Evolutionary conservation across 30 jellyfish, hydroid and myxozoan genomes (phyloP).

Genomic region (Aurelia sp.): DNA sequence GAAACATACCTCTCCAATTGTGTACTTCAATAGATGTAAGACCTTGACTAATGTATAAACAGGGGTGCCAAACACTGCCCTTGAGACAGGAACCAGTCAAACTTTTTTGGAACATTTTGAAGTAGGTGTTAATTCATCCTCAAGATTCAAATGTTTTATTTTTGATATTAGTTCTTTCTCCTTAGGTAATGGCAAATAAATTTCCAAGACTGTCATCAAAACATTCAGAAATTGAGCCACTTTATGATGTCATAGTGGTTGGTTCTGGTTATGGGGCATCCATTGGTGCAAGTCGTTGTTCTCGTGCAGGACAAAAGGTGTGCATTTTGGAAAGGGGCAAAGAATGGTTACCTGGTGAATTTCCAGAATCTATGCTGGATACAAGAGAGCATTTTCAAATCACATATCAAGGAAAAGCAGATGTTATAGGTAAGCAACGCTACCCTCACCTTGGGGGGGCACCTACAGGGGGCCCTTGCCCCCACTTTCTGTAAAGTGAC

Average conservation of each 20-base stretch:
- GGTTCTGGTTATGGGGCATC: slow-evolving; percentile 99
- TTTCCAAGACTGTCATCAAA: slow-evolving; percentile 51
- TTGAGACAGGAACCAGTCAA: no score
- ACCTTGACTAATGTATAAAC: no score
- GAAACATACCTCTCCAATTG: no score
- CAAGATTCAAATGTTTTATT: no score
- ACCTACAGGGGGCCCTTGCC: no score
- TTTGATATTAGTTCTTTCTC: no score
- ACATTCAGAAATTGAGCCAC: slow-evolving; percentile 45
- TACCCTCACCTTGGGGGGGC: no score
- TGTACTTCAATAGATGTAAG: no score
- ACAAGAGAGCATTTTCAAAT: slow-evolving; percentile 65
- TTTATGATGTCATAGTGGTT: slow-evolving; percentile 89
- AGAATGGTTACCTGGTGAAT: slow-evolving; percentile 99
- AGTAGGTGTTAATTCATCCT: no score
- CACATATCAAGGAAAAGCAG: slow-evolving; percentile 34
- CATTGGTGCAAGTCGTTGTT: slow-evolving; percentile 98
- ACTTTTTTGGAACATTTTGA: no score
- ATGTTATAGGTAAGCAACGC: slow-evolving; percentile 9
- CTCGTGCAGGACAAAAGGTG: slow-evolving; percentile 94
- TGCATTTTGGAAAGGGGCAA: slow-evolving; percentile 94
- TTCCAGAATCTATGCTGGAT: slow-evolving; percentile 93
- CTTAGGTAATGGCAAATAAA: not conserved
- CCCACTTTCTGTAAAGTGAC: no score
- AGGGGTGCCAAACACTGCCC: no score